Evolutionary conservation across 1,140 invertebrate species (phyloP).

Genomic region (Chionoecetes opilio): DNA sequence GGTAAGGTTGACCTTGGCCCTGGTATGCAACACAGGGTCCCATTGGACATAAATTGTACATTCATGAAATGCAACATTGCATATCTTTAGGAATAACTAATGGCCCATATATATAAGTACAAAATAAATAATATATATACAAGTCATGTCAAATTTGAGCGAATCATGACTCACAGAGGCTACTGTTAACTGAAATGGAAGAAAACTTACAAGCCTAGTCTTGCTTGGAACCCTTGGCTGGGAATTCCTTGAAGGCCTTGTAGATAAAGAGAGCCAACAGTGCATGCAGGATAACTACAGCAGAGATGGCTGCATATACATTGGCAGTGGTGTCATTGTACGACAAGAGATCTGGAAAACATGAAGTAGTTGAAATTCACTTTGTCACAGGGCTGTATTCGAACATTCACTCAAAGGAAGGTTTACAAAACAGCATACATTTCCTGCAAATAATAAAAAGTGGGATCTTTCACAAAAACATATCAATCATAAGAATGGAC

Average conservation of each 20-base stretch:
- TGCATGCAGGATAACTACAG: conserved; percentile 61
- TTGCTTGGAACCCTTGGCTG: conserved; percentile 65
- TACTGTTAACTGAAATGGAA: background rate
- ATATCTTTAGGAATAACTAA: background rate
- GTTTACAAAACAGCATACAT: too few species aligned
- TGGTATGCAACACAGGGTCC: background rate
- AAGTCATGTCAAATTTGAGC: background rate
- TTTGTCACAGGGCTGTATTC: too few species aligned
- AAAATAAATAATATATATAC: background rate
- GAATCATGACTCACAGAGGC: background rate
- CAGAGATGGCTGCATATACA: conserved; percentile 67
- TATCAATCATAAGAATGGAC: too few species aligned
- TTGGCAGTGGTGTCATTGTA: conserved; percentile 73
- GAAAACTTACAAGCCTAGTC: conserved; percentile 66
- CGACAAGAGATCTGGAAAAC: conserved; percentile 58
- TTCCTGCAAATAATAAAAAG: too few species aligned
- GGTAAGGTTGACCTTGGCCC: background rate
- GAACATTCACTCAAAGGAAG: too few species aligned
- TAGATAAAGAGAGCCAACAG: conserved; percentile 70
- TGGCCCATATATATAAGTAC: background rate
- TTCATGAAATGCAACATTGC: background rate
- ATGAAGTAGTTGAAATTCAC: too few species aligned
- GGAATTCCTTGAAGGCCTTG: conserved; percentile 67
- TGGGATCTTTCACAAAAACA: too few species aligned
- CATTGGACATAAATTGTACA: background rate